A percentile compares a stretch with the other conserved stretches of the same genome.
These are phyloP conservation scores for Pyrgilauda ruficollis DNA, from an alignment of 2,113 vertebrate genomes.

Conservation along the genomic window DNA sequence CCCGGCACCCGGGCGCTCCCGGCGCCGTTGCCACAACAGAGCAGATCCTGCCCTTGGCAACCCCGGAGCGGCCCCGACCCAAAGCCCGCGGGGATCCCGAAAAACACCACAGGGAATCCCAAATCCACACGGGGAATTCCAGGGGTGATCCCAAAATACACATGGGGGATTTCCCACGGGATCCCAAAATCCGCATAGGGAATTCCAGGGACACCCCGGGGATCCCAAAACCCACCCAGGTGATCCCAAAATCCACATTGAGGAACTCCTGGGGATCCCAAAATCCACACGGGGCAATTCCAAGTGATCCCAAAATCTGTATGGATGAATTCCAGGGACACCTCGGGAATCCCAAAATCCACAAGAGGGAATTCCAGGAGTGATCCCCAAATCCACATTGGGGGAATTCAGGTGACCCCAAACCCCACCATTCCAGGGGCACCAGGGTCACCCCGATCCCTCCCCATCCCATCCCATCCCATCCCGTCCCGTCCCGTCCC, in stretches of 20 bases:
- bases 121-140: background rate
- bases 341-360: background rate
- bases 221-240: background rate
- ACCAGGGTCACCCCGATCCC: background rate
- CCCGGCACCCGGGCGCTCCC: too few relatives aligned
- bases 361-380: background rate
- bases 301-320: background rate
- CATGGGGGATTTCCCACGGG: too few relatives aligned
- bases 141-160: background rate
- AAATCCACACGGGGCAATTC: background rate
- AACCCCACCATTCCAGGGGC: background rate
- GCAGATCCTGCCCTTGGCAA: too few relatives aligned
- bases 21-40: too few relatives aligned
- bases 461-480: background rate
- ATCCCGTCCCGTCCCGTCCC: too few relatives aligned
- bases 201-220: too few relatives aligned
- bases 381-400: too few relatives aligned
- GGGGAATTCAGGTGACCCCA: background rate
- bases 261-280: background rate
- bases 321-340: too few relatives aligned
- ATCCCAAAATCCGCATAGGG: background rate
- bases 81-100: background rate
- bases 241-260: background rate
- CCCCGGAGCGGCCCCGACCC: too few relatives aligned
- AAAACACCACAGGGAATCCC: background rate